Conservation (phyloP, 2,888 invertebrate genomes). For the Geotrupes spiniger region DNA sequence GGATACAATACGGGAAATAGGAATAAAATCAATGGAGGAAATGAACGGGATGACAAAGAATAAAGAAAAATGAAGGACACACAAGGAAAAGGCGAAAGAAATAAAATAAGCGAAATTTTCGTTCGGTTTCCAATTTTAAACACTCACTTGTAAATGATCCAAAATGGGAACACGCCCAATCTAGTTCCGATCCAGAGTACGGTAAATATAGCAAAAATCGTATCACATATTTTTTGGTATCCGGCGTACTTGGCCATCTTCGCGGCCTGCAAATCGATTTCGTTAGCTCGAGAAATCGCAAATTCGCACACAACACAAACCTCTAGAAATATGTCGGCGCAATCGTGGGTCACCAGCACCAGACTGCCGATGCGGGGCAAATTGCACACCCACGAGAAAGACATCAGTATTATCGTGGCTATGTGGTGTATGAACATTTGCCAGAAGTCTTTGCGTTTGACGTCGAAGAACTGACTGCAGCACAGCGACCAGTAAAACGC, state of each 20-base stretch:
- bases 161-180: constrained; percentile 83
- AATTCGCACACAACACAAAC: constrained; percentile 47
- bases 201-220: constrained; percentile 84
- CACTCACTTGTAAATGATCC: constrained; percentile 76
- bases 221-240: constrained; percentile 84
- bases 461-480: constrained; percentile 91
- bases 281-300: neutral
- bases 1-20: too few relatives aligned
- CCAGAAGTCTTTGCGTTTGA: constrained; percentile 92
- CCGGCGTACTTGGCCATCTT: constrained; percentile 93
- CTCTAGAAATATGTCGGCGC: constrained; percentile 87
- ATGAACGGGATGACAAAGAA: too few relatives aligned
- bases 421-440: constrained; percentile 98
- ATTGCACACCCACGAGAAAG: constrained; percentile 94
- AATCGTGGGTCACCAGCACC: constrained; percentile 83
- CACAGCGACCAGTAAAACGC: constrained; percentile 95
- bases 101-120: too few relatives aligned
- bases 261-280: constrained; percentile 65
- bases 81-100: too few relatives aligned
- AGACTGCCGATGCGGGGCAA: constrained; percentile 88
- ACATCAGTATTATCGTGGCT: constrained; percentile 85
- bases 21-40: too few relatives aligned
- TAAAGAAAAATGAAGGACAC: too few relatives aligned
- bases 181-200: constrained; percentile 90
- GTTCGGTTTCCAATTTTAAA: too few relatives aligned